Evolutionary conservation across 2,888 invertebrate genomes (phyloP).

Genomic region (Dryomyza anilis): DNA sequence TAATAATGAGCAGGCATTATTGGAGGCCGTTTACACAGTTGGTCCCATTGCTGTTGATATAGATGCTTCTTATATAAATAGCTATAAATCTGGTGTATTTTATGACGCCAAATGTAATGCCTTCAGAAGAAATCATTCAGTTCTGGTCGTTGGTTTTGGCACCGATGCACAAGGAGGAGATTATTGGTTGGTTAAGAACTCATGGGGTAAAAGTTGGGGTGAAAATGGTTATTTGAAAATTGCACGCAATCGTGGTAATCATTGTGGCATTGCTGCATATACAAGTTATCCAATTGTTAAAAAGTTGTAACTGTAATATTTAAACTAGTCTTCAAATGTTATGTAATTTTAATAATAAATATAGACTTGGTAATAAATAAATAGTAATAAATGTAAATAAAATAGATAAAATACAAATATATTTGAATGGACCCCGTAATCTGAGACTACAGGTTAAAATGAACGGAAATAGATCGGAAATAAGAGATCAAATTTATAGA

Average conservation of each 20-base stretch:
- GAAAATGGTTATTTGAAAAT: conserved; percentile 85
- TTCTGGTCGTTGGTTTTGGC: conserved; percentile 59
- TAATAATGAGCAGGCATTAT: conserved; percentile 74
- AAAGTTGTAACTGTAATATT: too few species aligned
- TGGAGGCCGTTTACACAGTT: conserved; percentile 78
- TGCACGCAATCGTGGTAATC: conserved; percentile 81
- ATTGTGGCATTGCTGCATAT: conserved; percentile 83
- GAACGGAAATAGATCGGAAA: too few species aligned
- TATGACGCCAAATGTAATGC: conserved; percentile 78
- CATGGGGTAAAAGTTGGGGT: conserved; percentile 77
- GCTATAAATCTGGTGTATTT: conserved; percentile 82
- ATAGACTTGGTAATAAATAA: too few species aligned
- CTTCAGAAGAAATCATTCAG: conserved; percentile 79
- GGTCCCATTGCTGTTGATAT: conserved; percentile 89
- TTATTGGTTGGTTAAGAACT: conserved; percentile 77
- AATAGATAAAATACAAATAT: too few species aligned
- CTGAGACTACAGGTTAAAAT: too few species aligned
- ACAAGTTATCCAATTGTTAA: conserved; percentile 88
- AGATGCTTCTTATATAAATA: conserved; percentile 87
- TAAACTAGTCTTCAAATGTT: too few species aligned
- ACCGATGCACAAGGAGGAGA: conserved; percentile 62
- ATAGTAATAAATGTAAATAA: too few species aligned
- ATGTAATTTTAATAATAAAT: too few species aligned
- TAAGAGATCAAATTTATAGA: too few species aligned
- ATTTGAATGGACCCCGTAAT: too few species aligned